Conservation (phyloP, 2,888 invertebrate genomes). For the Catocala sponsa region DNA sequence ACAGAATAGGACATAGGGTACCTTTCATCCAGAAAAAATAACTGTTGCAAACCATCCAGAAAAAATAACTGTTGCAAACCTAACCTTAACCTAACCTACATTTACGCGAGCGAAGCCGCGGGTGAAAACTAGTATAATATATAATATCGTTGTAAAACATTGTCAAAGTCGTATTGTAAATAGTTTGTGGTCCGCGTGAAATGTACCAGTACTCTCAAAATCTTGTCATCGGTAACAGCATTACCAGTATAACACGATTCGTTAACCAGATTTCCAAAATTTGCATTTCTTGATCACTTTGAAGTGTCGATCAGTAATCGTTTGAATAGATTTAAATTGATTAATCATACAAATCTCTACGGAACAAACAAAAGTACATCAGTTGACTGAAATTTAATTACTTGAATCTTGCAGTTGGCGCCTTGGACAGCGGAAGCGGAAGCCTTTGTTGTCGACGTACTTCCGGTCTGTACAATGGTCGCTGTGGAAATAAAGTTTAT, state of each 20-base stretch:
- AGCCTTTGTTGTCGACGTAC: conserved; percentile 41
- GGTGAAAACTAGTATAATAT: too few relatives aligned
- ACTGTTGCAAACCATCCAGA: too few relatives aligned
- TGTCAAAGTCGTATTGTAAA: too few relatives aligned
- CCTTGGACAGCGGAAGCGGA: conserved; percentile 35
- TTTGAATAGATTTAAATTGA: conserved; percentile 8
- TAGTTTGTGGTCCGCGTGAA: too few relatives aligned
- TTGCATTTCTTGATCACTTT: not conserved
- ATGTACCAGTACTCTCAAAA: too few relatives aligned
- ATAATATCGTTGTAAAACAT: too few relatives aligned
- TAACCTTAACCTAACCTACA: too few relatives aligned
- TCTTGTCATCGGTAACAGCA: not conserved
- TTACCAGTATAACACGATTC: not conserved
- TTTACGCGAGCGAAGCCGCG: too few relatives aligned
- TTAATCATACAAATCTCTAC: conserved; percentile 3
- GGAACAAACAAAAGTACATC: conserved; percentile 7
- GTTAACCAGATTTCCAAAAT: not conserved
- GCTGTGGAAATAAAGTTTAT: conserved; percentile 45
- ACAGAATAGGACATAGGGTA: too few relatives aligned
- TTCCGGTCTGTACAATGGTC: conserved; percentile 40
- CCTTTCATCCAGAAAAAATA: too few relatives aligned
- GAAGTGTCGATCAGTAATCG: conserved; percentile 1
- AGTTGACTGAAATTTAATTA: conserved; percentile 43
- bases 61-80: too few relatives aligned
- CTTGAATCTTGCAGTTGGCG: conserved; percentile 22